Base-by-base conservation (phyloP, 2,113 vertebrate species). In the Erythrocercus mccallii region DNA sequence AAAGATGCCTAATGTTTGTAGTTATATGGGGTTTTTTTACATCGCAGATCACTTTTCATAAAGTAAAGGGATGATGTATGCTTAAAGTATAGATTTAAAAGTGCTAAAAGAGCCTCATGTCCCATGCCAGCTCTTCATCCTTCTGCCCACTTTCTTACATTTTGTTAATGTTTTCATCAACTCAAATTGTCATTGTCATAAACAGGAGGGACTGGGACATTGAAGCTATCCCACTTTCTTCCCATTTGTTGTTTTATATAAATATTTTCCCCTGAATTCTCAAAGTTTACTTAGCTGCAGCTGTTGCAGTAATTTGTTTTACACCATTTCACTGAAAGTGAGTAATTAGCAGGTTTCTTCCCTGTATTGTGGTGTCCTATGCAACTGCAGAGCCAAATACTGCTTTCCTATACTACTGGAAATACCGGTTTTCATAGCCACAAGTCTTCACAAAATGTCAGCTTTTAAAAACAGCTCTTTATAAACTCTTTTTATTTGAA, bases 221-320 rank as follows among this genome's bases (percentile, higher is more conserved):
- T 28, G 42, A 54, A 90, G 62, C 18, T 28, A 5, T 31, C 5
- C 38, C 6, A 3, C 30, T 85, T 74, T 33, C 31, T 60, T 28
- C 16, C n/a, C 6, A 69, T 28, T n/a, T 57, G 33, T 58, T 68
- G 17, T 28, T 71, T 90, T 47, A 45, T 64, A 18, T 84, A 87
- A 77, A 3, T 1, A 6, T n/a, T 70, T 74, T 22, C 9, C 10
- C 7, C 9, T 40, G 35, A 37, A 17, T 78, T 60, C 28, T 24
- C 27, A 8, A 56, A 62, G 85, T 81, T 91, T 93, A 86, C 24
- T 79, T 92, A 70, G 62, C 77, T 88, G 56, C 28, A 61, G 68
- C 38, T 91, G 38, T 94, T 90, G 38, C n/a, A 83, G 40, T 73
- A 84, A 91, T 88, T 96, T 88, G 72, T 83, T 77, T 45, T 38